phyloP scores from a whole-genome alignment of 2,888 invertebrate species.

The Diploptera punctata region DNA sequence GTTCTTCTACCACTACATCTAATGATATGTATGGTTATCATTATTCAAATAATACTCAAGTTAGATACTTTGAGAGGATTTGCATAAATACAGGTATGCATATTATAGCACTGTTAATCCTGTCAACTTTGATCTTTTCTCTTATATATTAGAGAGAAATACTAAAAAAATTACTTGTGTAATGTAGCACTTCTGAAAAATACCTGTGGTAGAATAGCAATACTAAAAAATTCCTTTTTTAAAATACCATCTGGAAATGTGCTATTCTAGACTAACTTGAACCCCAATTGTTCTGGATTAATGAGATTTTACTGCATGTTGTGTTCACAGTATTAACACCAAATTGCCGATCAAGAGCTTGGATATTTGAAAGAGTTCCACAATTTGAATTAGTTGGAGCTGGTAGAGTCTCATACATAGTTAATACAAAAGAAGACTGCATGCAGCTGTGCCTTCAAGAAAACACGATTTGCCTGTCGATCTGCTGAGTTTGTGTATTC shows the following conservation, averaged over 20 bases:
- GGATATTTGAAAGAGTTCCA: constrained; percentile 78
- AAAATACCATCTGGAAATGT: no score
- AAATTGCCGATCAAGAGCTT: constrained; percentile 66
- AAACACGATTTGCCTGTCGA: constrained; percentile 61
- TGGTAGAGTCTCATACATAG: constrained; percentile 65
- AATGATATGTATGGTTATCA: not conserved
- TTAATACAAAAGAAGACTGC: constrained; percentile 71
- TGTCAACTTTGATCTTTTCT: no score
- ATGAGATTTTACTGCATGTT: not conserved
- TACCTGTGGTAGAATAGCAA: no score
- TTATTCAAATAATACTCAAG: not conserved
- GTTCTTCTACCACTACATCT: constrained; percentile 27
- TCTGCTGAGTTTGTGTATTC: constrained; percentile 60
- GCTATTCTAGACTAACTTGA: no score
- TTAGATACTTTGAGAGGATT: not conserved
- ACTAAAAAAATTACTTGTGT: no score
- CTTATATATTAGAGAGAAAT: no score
- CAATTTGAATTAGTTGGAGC: constrained; percentile 77
- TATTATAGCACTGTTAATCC: no score
- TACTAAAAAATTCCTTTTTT: no score
- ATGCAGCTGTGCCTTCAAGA: constrained; percentile 66
- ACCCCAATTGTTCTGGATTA: no score
- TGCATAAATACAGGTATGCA: not conserved
- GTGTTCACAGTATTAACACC: constrained; percentile 56
- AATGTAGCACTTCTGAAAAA: no score